Evolutionary conservation across 2,113 vertebrate genomes (phyloP).

Genomic region (Oreochromis aureus): DNA sequence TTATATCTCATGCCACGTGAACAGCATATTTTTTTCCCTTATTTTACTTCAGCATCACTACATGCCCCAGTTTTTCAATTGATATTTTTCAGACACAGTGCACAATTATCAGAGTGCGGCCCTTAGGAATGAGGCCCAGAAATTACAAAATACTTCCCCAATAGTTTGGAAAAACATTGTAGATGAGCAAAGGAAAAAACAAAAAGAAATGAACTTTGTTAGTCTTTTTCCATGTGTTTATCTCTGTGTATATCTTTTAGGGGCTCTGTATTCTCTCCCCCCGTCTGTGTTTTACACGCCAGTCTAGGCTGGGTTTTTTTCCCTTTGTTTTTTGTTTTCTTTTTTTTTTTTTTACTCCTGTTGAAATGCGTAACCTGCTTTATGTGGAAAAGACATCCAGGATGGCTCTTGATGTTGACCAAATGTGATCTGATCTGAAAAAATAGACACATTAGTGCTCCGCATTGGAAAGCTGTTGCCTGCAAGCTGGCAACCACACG

Average conservation of each 20-base stretch:
- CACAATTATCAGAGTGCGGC: not conserved
- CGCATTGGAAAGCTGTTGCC: not conserved
- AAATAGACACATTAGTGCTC: not conserved
- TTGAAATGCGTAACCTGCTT: not conserved
- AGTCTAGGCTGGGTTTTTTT: rapidly evolving
- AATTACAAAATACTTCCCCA: not conserved
- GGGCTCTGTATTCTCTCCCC: not conserved
- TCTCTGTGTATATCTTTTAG: not conserved
- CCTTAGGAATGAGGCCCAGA: not conserved
- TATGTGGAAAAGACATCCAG: not conserved
- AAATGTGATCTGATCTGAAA: not conserved
- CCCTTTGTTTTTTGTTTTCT: rapidly evolving
- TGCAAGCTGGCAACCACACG: not conserved
- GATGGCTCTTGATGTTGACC: not conserved
- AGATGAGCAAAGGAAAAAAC: not conserved
- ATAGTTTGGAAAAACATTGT: not conserved
- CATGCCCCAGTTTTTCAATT: not conserved
- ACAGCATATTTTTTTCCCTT: not conserved
- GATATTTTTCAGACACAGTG: not conserved
- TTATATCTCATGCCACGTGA: not conserved
- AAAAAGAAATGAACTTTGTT: not conserved
- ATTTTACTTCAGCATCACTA: not conserved
- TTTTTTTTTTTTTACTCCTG: not conserved
- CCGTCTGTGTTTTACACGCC: not conserved
- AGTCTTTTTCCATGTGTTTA: not conserved